Percentiles rank a stretch among this genome's conserved stretches.
Conservation (phyloP, 2,113 vertebrate species). For the Corythaixoides concolor region DNA sequence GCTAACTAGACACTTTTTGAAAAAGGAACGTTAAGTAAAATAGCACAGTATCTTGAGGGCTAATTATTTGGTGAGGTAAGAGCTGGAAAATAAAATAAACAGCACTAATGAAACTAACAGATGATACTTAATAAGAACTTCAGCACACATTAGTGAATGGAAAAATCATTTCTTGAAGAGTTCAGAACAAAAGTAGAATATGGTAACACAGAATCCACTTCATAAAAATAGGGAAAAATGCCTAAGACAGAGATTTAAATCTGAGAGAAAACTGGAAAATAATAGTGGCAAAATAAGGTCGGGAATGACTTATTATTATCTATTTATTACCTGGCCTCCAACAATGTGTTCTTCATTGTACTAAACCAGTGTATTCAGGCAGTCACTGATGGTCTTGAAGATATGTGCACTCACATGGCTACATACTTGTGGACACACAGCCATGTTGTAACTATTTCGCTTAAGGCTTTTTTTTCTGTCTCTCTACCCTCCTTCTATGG, state of each 20-base stretch:
- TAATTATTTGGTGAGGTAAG: slow-evolving; percentile 26
- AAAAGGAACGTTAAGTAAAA: neutral
- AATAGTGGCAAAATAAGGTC: neutral
- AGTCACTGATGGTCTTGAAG: neutral
- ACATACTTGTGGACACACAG: neutral
- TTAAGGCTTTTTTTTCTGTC: neutral
- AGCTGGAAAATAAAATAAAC: slow-evolving; percentile 15
- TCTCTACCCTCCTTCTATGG: neutral
- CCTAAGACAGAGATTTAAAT: neutral
- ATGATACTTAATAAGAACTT: neutral
- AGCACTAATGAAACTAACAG: neutral
- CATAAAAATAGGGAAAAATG: neutral
- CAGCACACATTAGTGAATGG: neutral
- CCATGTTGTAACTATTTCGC: neutral
- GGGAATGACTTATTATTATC: neutral
- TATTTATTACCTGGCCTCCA: neutral
- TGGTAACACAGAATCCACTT: neutral
- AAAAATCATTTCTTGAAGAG: neutral
- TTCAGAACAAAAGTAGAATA: neutral
- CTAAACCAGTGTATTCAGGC: neutral
- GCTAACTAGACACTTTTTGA: neutral
- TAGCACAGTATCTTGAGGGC: neutral
- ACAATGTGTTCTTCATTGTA: neutral
- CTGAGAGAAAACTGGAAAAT: neutral
- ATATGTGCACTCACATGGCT: neutral